These are phyloP conservation scores for Alouatta palliata DNA, from an alignment of 2,113 vertebrate species.

Conservation along the genomic window DNA sequence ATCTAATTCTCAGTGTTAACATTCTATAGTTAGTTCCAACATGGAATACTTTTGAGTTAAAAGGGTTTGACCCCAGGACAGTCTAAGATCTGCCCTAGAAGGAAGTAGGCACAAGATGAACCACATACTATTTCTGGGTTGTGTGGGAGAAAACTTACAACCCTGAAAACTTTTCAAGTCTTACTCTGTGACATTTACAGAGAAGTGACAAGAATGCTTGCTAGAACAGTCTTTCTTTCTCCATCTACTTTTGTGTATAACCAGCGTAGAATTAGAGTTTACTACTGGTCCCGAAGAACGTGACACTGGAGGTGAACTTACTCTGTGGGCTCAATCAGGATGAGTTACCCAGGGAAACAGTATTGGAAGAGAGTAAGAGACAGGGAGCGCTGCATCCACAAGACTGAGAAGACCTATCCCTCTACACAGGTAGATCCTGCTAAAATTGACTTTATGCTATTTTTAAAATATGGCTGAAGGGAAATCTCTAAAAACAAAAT, in stretches of 20 bases:
- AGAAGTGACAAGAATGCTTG: conserved; percentile 40
- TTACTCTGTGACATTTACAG: conserved; percentile 51
- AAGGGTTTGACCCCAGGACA: conserved; percentile 16
- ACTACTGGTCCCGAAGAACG: background rate
- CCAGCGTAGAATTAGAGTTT: background rate
- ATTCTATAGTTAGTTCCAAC: conserved; percentile 18
- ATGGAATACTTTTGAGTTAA: conserved; percentile 2
- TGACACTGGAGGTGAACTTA: background rate
- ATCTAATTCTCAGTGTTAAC: background rate
- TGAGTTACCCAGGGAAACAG: background rate
- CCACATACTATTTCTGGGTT: conserved; percentile 16
- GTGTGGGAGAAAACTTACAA: no score
- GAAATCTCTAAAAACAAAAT: background rate
- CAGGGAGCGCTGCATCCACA: background rate
- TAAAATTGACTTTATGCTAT: background rate
- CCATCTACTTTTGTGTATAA: background rate
- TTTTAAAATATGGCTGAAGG: background rate
- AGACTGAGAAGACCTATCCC: background rate
- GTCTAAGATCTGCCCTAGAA: conserved; percentile 28
- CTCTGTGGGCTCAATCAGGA: background rate
- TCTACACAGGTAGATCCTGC: background rate
- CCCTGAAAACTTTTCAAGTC: conserved; percentile 13
- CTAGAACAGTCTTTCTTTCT: background rate
- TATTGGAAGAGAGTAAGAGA: background rate
- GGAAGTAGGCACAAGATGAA: conserved; percentile 12